Evolutionary conservation across 2,797 vertebrate species (phyloP).

Genomic region (Enteromius viviparus): DNA sequence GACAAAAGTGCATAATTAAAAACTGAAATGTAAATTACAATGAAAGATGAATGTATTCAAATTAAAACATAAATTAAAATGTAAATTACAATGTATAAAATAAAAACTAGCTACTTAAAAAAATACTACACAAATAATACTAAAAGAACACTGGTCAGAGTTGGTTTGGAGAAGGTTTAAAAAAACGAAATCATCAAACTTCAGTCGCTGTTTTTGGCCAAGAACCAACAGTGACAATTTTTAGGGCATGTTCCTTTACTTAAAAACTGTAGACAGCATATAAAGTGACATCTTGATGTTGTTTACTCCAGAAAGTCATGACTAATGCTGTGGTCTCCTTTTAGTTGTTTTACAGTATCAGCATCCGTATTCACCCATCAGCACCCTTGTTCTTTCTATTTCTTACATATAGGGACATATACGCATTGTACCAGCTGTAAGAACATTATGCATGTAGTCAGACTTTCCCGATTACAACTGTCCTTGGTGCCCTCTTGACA

Average conservation of each 20-base stretch:
- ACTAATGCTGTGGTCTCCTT: neutral
- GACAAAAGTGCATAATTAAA: neutral
- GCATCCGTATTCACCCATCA: neutral
- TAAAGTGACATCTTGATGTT: neutral
- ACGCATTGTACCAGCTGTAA: neutral
- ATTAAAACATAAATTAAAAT: neutral
- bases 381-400: neutral
- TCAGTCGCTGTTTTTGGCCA: neutral
- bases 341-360: neutral
- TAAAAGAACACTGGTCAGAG: neutral
- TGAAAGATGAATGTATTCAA: neutral
- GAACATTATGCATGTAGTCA: conserved; percentile 26
- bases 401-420: neutral
- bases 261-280: neutral
- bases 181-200: neutral
- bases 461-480: conserved; percentile 27
- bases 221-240: neutral
- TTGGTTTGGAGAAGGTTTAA: neutral
- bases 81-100: too few species aligned
- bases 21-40: neutral
- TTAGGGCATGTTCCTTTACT: neutral
- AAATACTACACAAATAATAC: neutral
- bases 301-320: neutral
- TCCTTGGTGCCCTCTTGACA: conserved; percentile 24
- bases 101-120: neutral